Evolutionary conservation across 2,797 vertebrate species (phyloP), one percentile per base, ranked within the genome.

Genomic region (Sebastiscus albofasciatus): DNA sequence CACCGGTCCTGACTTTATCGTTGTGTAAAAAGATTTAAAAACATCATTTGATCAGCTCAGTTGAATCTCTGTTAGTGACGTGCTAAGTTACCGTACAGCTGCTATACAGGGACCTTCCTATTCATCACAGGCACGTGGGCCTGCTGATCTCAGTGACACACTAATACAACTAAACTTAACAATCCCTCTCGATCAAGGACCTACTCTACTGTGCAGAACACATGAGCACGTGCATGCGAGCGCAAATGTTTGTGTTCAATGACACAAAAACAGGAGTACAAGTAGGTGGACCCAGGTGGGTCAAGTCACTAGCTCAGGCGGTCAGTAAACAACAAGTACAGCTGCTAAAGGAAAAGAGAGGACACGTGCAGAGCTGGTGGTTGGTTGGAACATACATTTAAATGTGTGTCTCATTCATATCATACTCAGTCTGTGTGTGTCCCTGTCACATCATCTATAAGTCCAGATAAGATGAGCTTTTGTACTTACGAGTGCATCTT

Each of bases 101-200:
- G 49, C 49, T 22, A 13, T 4, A 8, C 4, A 0, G 46, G 55
- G 49, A 39, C 58, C 1, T 2, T 55, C 64, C 60, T 75, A 46
- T 72, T 86, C 72, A 81, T 83, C 11, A 26, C 71, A 46, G 55
- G 72, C 84, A 90, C 26, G 76, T 88, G 82, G 81, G 80, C 13
- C 27, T 1, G 67, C 49, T 31, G 26, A 58, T 77, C 72, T 79
- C 82, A 75, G 13, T 81, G 78, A 81, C 84, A 88, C 68, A 85
- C 85, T 85, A 86, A 87, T 66, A 70, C 72, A 82, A 36, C 29
- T 42, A 49, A 77, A 79, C 36, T 56, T 5, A 18, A 55, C 81
- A 65, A 39, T 61, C 52, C 6, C 33, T 46, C 59, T 46, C 27
- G 1, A 59, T 65, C 39, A 68, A 55, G 61, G 56, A 33, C 34